These are phyloP conservation scores for Silurus glanis DNA, from an alignment of 2,113 vertebrate species.

Conservation along the genomic window DNA sequence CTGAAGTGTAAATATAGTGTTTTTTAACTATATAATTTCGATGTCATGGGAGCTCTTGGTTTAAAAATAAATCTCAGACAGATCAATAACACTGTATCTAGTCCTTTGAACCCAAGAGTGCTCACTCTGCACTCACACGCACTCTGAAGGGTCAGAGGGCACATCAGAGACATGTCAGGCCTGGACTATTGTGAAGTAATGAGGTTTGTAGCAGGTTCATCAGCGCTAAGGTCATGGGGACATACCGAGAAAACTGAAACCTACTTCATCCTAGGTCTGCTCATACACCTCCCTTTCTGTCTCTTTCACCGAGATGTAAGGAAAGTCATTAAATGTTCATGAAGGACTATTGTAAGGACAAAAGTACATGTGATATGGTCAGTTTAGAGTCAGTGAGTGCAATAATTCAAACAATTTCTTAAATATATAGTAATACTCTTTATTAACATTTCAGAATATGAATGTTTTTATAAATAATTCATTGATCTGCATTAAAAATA, in stretches of 20 bases:
- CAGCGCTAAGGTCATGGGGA: background rate
- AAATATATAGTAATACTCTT: background rate
- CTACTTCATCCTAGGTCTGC: background rate
- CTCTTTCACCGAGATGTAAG: background rate
- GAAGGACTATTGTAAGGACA: background rate
- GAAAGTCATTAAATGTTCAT: slow-evolving; percentile 24
- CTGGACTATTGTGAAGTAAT: slow-evolving; percentile 39
- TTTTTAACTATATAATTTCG: background rate
- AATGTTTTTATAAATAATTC: background rate
- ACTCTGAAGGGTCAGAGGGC: background rate
- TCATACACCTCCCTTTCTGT: background rate
- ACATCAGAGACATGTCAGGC: slow-evolving; percentile 20
- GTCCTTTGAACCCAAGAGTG: background rate
- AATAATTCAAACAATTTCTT: background rate
- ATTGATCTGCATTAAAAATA: background rate
- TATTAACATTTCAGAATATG: background rate
- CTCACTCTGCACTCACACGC: slow-evolving; percentile 6
- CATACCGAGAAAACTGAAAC: slow-evolving; percentile 23
- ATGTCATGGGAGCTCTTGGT: background rate
- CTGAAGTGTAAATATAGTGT: background rate
- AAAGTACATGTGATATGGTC: background rate
- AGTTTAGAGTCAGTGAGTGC: background rate
- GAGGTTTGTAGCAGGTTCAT: slow-evolving; percentile 25
- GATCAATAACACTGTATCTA: slow-evolving; percentile 30
- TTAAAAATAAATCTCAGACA: slow-evolving; percentile 24